Percentiles rank a stretch among this genome's conserved stretches.
Evolutionary conservation across 1,140 invertebrate species (phyloP).

Genomic region (Cyrtorhinus lividipennis): DNA sequence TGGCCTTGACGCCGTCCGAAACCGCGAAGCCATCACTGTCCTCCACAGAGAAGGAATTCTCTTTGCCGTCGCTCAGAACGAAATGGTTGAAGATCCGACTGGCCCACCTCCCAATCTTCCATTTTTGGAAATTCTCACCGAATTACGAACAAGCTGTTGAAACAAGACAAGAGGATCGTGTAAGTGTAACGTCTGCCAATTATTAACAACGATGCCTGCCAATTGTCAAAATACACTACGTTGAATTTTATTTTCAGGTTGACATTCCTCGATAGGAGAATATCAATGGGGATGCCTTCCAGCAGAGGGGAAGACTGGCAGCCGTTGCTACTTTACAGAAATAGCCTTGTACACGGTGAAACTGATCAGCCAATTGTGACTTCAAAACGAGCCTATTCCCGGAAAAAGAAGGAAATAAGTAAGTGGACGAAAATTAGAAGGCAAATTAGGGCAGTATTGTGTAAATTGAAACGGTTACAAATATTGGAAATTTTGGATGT

Average conservation of each 20-base stretch:
- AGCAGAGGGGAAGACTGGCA: constrained; percentile 83
- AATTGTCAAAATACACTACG: too few species aligned
- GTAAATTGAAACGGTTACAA: too few species aligned
- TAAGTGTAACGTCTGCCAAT: constrained; percentile 39
- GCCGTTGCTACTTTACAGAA: constrained; percentile 71
- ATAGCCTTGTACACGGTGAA: constrained; percentile 78
- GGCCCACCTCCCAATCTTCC: constrained; percentile 72
- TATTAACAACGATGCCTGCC: not conserved
- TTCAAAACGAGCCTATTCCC: constrained; percentile 51
- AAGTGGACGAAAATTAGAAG: too few species aligned
- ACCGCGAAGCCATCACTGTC: constrained; percentile 91
- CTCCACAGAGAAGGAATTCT: constrained; percentile 88
- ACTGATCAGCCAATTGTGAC: constrained; percentile 55
- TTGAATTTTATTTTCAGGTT: too few species aligned
- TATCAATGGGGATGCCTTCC: constrained; percentile 64
- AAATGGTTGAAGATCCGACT: constrained; percentile 50
- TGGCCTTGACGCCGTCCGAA: constrained; percentile 93
- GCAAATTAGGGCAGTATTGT: too few species aligned
- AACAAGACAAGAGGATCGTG: constrained; percentile 90
- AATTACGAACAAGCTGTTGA: constrained; percentile 94
- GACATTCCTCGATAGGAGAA: constrained; percentile 63
- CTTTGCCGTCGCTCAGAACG: constrained; percentile 58
- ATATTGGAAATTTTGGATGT: too few species aligned
- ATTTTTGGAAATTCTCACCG: constrained; percentile 85
- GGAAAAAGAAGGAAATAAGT: constrained; percentile 35